Percentiles rank a stretch among this genome's conserved stretches.
Conservation (phyloP, 2,113 vertebrate genomes). For the Aegypius monachus region DNA sequence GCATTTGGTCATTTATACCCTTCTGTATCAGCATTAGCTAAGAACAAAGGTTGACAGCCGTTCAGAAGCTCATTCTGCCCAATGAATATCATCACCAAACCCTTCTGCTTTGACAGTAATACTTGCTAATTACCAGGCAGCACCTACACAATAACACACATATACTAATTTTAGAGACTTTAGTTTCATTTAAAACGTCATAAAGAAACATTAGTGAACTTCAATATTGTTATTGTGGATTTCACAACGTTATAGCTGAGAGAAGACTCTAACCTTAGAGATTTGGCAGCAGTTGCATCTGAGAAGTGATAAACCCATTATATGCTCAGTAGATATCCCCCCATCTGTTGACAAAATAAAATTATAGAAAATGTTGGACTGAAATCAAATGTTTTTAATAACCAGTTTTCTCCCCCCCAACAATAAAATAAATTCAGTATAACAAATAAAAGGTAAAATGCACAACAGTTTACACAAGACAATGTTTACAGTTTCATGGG, state of each 20-base stretch:
- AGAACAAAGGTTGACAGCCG: not conserved
- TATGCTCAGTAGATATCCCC: not conserved
- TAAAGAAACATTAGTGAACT: not conserved
- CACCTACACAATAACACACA: not conserved
- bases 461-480: not conserved
- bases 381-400: constrained; percentile 37
- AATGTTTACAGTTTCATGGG: not conserved
- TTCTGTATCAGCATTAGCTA: not conserved
- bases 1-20: not conserved
- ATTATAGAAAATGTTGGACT: constrained; percentile 19
- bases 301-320: constrained; percentile 18
- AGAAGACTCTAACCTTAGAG: not conserved
- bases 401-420: not conserved
- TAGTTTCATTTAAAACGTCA: not conserved
- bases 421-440: not conserved
- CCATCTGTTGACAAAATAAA: constrained; percentile 47
- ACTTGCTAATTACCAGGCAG: not conserved
- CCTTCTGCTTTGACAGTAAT: not conserved
- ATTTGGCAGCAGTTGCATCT: not conserved
- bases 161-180: not conserved
- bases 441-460: not conserved
- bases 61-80: not conserved
- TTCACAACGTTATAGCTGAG: not conserved
- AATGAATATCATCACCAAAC: not conserved
- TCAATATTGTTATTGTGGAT: not conserved